Conservation (phyloP, 2,888 invertebrate genomes). For the Lasius fuliginosus region DNA sequence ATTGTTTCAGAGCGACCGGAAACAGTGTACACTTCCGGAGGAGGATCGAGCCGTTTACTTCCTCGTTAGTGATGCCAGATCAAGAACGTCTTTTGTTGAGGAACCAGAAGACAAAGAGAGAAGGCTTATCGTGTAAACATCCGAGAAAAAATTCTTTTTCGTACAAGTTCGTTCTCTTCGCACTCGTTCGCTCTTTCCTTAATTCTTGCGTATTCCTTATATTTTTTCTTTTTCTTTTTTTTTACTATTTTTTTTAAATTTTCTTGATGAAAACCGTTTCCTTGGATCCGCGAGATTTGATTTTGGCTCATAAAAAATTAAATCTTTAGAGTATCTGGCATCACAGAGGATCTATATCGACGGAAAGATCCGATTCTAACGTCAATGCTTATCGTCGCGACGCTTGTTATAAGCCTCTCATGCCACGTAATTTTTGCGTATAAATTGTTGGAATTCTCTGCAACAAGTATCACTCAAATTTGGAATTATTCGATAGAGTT, state of each 20-base stretch:
- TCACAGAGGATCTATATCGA: constrained; percentile 55
- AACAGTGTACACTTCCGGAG: constrained; percentile 38
- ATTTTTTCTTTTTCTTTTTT: background rate
- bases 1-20: constrained; percentile 52
- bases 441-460: background rate
- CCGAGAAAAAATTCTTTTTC: constrained; percentile 51
- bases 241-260: background rate
- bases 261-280: background rate
- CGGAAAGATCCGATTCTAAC: constrained; percentile 43
- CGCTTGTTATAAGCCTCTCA: constrained; percentile 26
- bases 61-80: constrained; percentile 67
- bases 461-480: background rate
- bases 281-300: constrained; percentile 34
- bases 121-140: constrained; percentile 53
- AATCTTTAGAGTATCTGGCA: constrained; percentile 58
- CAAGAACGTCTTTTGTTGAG: constrained; percentile 10
- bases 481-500: background rate
- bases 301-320: constrained; percentile 54
- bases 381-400: constrained; percentile 14
- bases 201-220: background rate
- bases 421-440: constrained; percentile 10
- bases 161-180: background rate
- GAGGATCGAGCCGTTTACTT: constrained; percentile 38
- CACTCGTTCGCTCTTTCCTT: background rate
- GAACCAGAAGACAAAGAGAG: background rate